Conservation (phyloP, 2,888 invertebrate species). For the Phengaris arion region DNA sequence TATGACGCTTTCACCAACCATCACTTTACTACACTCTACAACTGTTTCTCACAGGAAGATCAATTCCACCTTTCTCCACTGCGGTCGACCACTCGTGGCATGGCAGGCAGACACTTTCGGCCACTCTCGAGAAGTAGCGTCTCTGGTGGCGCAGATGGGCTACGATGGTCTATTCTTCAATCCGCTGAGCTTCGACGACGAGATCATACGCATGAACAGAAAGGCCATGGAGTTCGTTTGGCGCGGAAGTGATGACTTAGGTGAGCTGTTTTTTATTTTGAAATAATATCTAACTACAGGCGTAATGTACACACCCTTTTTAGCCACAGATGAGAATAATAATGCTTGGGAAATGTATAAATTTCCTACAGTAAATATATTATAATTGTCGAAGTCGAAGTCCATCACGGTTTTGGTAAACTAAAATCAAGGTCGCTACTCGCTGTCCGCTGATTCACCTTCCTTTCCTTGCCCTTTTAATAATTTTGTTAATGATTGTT, state of each 20-base stretch:
- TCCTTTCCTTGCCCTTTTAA: too few species aligned
- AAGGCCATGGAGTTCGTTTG: constrained; percentile 91
- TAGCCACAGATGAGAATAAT: too few species aligned
- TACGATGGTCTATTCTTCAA: constrained; percentile 92
- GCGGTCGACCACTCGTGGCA: constrained; percentile 84
- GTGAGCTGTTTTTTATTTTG: constrained; percentile 54
- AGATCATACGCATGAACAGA: constrained; percentile 77
- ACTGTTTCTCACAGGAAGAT: constrained; percentile 59
- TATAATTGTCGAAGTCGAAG: too few species aligned
- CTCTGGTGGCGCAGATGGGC: constrained; percentile 80
- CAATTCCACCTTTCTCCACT: constrained; percentile 83
- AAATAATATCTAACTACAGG: too few species aligned
- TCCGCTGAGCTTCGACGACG: constrained; percentile 92
- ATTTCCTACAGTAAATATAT: too few species aligned
- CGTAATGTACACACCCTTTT: too few species aligned
- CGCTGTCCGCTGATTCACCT: too few species aligned
- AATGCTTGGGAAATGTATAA: too few species aligned
- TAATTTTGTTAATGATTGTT: too few species aligned
- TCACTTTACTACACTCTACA: neutral
- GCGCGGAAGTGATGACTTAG: constrained; percentile 85
- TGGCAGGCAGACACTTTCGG: constrained; percentile 91
- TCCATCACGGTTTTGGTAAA: too few species aligned
- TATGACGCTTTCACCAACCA: neutral
- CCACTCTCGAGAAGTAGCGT: constrained; percentile 90
- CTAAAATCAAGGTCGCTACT: too few species aligned